Evolutionary conservation across 1,140 invertebrate species (phyloP).

Genomic region (Bombus haemorrhoidalis): DNA sequence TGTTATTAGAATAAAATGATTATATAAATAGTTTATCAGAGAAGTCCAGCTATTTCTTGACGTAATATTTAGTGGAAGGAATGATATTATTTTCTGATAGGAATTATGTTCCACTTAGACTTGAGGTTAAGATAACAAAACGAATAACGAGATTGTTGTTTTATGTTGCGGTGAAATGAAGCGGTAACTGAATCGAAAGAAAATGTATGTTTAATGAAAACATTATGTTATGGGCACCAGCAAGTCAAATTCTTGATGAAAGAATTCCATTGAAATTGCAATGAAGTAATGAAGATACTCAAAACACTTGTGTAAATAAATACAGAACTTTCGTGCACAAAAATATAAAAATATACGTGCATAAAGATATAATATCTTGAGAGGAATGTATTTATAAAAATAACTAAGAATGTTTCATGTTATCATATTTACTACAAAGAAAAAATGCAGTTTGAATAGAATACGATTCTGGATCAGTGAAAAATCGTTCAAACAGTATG

Average conservation of each 20-base stretch:
- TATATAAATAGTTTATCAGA: constrained; percentile 34
- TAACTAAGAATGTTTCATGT: constrained; percentile 1
- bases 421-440: constrained; percentile 9
- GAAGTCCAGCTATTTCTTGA: constrained; percentile 24
- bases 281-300: neutral
- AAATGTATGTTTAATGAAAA: constrained; percentile 17
- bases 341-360: constrained; percentile 7
- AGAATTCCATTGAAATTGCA: constrained; percentile 13
- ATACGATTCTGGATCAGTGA: constrained; percentile 18
- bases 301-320: constrained; percentile 20
- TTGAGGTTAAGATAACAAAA: constrained; percentile 3
- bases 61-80: constrained; percentile 2
- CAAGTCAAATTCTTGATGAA: neutral
- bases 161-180: neutral
- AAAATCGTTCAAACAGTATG: constrained; percentile 1
- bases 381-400: constrained; percentile 15
- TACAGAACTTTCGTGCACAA: constrained; percentile 19
- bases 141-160: neutral
- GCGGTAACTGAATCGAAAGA: neutral
- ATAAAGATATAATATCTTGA: constrained; percentile 25
- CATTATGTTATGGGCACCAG: neutral
- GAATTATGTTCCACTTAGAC: constrained; percentile 3
- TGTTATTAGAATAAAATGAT: constrained; percentile 35
- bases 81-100: constrained; percentile 13
- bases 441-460: neutral